Evolutionary conservation across 2,888 invertebrate species (phyloP).

Genomic region (Drosophila nr. fundita): DNA sequence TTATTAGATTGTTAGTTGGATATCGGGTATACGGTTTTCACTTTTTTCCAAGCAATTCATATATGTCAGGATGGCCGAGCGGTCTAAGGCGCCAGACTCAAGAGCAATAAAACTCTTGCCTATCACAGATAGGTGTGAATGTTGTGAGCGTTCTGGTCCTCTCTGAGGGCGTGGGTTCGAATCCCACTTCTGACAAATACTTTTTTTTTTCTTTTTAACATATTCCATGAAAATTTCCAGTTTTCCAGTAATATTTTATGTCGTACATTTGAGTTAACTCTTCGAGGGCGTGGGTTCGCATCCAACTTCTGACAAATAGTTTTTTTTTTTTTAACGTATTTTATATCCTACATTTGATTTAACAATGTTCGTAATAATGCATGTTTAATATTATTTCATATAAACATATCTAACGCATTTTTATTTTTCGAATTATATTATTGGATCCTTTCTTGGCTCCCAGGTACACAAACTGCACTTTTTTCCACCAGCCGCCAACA

Average conservation of each 20-base stretch:
- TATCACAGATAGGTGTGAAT: conserved; percentile 37
- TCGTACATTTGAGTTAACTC: conserved; percentile 22
- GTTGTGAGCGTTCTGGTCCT: conserved; percentile 68
- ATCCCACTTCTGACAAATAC: conserved; percentile 49
- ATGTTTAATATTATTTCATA: background rate
- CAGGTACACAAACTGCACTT: background rate
- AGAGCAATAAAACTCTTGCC: conserved; percentile 62
- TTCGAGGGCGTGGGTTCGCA: conserved; percentile 53
- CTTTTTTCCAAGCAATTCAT: accelerated
- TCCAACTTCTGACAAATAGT: no score
- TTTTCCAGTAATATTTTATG: no score
- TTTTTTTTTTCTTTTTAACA: conserved; percentile 23
- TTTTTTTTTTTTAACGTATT: background rate
- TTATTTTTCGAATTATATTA: background rate
- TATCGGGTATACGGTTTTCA: background rate
- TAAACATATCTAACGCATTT: background rate
- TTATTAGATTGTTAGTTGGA: background rate
- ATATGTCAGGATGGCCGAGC: conserved; percentile 83
- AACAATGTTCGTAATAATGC: no score
- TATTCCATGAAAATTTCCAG: background rate
- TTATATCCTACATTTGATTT: background rate
- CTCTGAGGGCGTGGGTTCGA: conserved; percentile 55
- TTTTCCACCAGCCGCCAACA: accelerated
- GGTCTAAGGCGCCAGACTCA: conserved; percentile 84
- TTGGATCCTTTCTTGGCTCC: background rate